Conservation (phyloP, 2,797 vertebrate species). For the Loris lydekkerianus region DNA sequence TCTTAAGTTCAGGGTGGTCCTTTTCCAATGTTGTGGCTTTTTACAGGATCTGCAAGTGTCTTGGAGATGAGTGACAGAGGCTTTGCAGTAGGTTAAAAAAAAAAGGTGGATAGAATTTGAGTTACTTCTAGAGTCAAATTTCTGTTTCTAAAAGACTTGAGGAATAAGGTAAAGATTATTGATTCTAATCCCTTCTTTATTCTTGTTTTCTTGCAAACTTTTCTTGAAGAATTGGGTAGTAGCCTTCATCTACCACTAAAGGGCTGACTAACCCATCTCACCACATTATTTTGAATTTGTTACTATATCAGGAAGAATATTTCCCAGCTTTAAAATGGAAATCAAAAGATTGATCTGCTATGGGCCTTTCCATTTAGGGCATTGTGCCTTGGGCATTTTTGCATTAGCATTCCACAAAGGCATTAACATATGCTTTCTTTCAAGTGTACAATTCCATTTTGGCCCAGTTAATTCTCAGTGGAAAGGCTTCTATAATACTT, state of each 20-base stretch:
- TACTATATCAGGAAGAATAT: background rate
- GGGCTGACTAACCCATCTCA: background rate
- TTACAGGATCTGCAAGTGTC: background rate
- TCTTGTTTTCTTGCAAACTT: background rate
- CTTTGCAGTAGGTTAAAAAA: background rate
- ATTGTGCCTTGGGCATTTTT: background rate
- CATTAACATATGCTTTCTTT: background rate
- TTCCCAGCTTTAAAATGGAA: background rate
- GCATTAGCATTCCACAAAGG: background rate
- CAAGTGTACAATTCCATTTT: background rate
- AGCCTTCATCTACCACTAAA: background rate
- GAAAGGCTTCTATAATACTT: background rate
- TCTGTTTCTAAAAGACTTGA: background rate
- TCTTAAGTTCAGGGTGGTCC: background rate
- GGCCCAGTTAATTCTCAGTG: background rate
- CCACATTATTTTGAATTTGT: background rate
- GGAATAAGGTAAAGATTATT: background rate
- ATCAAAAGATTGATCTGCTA: background rate
- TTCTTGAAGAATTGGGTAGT: background rate
- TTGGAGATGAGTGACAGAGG: background rate
- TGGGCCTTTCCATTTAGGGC: background rate
- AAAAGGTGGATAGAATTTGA: background rate
- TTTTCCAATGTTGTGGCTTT: background rate
- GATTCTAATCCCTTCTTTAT: background rate
- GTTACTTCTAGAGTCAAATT: background rate